Evolutionary conservation across 1,140 invertebrate species (phyloP), one percentile per base, ranked within the genome.

Genomic region (Harlomillsia oculata): DNA sequence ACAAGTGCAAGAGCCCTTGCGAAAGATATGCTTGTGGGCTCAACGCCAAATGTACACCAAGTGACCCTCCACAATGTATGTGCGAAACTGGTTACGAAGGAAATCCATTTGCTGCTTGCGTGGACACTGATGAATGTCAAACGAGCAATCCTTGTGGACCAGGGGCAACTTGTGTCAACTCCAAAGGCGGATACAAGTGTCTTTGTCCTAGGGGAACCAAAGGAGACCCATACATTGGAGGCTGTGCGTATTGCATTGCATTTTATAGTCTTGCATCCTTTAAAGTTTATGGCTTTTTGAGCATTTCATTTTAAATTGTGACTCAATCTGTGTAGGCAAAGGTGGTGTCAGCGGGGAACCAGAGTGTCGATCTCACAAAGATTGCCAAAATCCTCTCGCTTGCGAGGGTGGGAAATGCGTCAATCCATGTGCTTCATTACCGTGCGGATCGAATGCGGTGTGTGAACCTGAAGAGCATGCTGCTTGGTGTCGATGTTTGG

Each of bases 1-100:
- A 87, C 68, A 81, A 84, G 67, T 92, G 89, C 70, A 91, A 89
- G 73, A 91, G 83, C 77, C 68, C 70, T 65, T 69, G 57, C 29
- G 56, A 66, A 46, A 30, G 63, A 51, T 61, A 32, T 69, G 80
- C 83, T 2, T 96, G 92, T 68, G 89, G 91, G 16, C 82, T 89
- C n/a, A 94, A 94, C 71, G 84, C 89, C 1, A 87, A 88, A 72
- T 95, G 90, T 68, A 88, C 84, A 4, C 87, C 89, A 5, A 87
- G 81, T 52, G 87, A 92, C 74, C 87, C 87, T 18, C 89, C 89
- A 6, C 80, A 80, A 66, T 94, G 90, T 69, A 82, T 88, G 77
- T 94, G 90, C 68, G 79, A 84, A 68, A 72, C 80, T 43, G 89
- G 90, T 3, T 91, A 81, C 67, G 83, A 84, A 69, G 87, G 87